Evolutionary conservation across 1,140 invertebrate genomes (phyloP).

Genomic region (Battus philenor): DNA sequence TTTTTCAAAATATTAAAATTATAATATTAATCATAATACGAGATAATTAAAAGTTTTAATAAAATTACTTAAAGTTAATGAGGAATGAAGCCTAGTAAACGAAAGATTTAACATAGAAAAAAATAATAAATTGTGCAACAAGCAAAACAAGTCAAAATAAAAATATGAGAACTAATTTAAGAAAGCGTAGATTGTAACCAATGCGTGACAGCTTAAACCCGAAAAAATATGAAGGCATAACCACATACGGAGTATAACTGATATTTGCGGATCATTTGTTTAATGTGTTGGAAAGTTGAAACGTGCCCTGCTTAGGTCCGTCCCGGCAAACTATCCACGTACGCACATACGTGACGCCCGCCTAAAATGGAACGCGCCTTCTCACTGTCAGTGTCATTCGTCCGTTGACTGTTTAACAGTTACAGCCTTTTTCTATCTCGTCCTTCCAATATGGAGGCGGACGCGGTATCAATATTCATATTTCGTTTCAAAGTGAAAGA

Average conservation of each 20-base stretch:
- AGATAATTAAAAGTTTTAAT: no score
- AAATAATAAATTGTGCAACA: no score
- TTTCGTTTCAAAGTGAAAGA: conserved; percentile 37
- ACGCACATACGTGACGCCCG: conserved; percentile 47
- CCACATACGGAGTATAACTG: conserved; percentile 12
- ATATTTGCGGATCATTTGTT: conserved; percentile 35
- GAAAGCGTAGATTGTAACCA: no score
- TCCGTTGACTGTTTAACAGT: conserved; percentile 62
- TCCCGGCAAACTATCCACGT: conserved; percentile 39
- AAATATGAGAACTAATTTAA: no score
- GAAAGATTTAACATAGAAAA: no score
- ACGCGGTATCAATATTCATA: conserved; percentile 64
- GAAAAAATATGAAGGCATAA: conserved; percentile 14
- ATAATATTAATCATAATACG: no score
- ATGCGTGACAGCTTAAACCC: no score
- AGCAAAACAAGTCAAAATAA: no score
- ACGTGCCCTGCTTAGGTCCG: conserved; percentile 24
- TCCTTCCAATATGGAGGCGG: conserved; percentile 37
- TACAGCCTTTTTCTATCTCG: conserved; percentile 50
- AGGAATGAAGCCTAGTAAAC: no score
- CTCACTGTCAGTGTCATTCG: conserved; percentile 62
- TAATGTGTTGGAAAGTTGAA: conserved; percentile 38
- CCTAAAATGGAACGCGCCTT: conserved; percentile 50
- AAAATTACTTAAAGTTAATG: no score
- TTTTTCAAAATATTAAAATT: no score